Conservation (phyloP, 2,113 vertebrate genomes). For the Halcyon malimbica region DNA sequence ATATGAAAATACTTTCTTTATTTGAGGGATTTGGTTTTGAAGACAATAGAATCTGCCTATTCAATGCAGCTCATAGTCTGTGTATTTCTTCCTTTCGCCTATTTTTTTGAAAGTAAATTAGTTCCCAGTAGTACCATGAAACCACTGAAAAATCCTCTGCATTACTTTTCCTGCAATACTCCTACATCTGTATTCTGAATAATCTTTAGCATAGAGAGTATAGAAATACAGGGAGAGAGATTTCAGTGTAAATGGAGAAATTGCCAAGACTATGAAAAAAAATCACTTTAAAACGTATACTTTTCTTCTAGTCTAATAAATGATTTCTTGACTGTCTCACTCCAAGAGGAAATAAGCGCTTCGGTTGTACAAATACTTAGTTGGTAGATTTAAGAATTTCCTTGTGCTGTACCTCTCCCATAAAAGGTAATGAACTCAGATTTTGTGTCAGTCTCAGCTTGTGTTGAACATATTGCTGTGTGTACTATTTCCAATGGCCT, state of each 20-base stretch:
- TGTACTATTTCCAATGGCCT: neutral
- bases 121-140: neutral
- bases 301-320: neutral
- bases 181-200: neutral
- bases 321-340: neutral
- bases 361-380: neutral
- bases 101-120: neutral
- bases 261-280: neutral
- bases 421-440: neutral
- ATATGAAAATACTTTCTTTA: neutral
- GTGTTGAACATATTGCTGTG: neutral
- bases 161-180: neutral
- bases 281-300: neutral
- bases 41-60: neutral
- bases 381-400: neutral
- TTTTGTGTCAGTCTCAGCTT: neutral
- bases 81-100: neutral
- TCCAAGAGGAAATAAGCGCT: neutral
- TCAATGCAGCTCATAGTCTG: neutral
- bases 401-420: neutral
- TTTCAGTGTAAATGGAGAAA: neutral
- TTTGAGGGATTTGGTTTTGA: neutral
- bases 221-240: neutral
- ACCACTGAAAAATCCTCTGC: neutral
- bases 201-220: neutral